phyloP scores from a whole-genome alignment of 2,888 invertebrate species.

The Drosophila pseudotakahashii region DNA sequence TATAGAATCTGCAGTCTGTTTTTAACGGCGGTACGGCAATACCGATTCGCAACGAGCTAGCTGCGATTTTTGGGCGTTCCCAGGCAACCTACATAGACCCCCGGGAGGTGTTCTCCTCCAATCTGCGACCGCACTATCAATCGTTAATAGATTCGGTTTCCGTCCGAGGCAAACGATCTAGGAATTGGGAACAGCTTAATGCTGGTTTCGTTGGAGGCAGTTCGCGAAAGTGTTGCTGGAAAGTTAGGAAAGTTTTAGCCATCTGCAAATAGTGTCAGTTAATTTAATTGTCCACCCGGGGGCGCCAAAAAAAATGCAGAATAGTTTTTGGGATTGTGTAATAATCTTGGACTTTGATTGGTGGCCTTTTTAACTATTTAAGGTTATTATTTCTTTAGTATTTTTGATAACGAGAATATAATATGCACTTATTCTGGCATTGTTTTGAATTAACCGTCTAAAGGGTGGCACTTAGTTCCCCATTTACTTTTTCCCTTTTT shows the following conservation, averaged over 20 bases:
- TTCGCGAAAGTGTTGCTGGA: conserved; percentile 5
- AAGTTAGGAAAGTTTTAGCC: conserved; percentile 1
- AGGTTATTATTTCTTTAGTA: too few species aligned
- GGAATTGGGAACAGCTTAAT: conserved; percentile 12
- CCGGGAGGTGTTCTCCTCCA: not conserved
- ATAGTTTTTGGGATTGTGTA: too few species aligned
- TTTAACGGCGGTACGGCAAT: conserved; percentile 58
- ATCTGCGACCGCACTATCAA: not conserved
- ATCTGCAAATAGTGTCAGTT: not conserved
- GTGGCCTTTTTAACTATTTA: too few species aligned
- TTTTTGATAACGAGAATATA: too few species aligned
- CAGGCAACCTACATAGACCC: conserved; percentile 37
- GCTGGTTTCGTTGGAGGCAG: conserved; percentile 14
- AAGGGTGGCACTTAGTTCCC: not conserved
- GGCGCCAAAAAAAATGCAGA: too few species aligned
- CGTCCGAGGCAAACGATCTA: not conserved
- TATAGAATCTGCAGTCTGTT: conserved; percentile 71
- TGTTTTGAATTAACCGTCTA: not conserved
- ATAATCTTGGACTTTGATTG: too few species aligned
- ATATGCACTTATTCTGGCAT: too few species aligned
- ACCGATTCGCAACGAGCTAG: conserved; percentile 37
- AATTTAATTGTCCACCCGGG: too few species aligned
- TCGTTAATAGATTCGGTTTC: conserved; percentile 21
- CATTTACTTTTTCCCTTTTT: not conserved
- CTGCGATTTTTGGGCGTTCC: conserved; percentile 22